phyloP scores from a whole-genome alignment of 2,113 vertebrate genomes.

The Alethe castanea region DNA sequence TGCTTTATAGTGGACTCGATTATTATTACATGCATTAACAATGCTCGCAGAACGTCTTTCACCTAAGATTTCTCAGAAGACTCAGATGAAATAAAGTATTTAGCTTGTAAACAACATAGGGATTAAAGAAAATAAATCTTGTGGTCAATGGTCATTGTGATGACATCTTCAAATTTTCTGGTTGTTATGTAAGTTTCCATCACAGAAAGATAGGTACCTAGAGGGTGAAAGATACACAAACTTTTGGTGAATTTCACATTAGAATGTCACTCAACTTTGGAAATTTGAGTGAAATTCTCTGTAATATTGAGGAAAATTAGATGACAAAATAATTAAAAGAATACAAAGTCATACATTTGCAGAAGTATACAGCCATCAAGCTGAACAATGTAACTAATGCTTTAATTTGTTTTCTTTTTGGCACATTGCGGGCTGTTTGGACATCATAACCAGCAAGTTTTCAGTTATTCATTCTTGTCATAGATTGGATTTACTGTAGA shows the following conservation, averaged over 20 bases:
- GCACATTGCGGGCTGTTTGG: neutral
- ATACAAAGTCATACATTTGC: neutral
- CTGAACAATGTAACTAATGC: neutral
- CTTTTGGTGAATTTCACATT: neutral
- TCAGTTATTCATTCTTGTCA: neutral
- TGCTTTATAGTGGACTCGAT: neutral
- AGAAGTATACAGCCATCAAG: neutral
- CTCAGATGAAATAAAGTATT: neutral
- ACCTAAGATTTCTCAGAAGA: neutral
- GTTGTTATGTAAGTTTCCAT: neutral
- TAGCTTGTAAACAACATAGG: neutral
- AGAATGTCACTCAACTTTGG: rapidly evolving
- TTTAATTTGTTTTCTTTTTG: neutral
- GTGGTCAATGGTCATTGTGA: neutral
- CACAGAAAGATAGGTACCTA: neutral
- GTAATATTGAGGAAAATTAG: neutral
- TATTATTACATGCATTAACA: neutral
- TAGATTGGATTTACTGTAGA: neutral
- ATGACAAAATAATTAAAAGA: neutral
- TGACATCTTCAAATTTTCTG: neutral
- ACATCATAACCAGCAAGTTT: neutral
- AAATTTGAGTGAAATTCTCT: neutral
- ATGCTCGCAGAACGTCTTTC: neutral
- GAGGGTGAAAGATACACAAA: neutral
- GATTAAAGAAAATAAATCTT: neutral